Evolutionary conservation across 2,113 vertebrate species (phyloP).

Genomic region (Clarias macrocephalus): DNA sequence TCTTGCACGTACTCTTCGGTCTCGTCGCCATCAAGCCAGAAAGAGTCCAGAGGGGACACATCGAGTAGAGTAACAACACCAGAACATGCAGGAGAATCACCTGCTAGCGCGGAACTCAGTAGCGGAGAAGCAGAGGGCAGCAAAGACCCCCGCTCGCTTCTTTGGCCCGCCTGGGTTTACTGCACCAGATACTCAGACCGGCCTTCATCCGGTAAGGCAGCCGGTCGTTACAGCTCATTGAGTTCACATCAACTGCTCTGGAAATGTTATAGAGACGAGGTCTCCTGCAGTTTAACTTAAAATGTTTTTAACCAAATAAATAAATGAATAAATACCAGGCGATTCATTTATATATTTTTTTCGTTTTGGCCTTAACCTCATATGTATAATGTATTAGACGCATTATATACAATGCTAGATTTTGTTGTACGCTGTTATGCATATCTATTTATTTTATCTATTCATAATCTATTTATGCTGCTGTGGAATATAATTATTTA

Average conservation of each 20-base stretch:
- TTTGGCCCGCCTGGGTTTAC: conserved; percentile 97
- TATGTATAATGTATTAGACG: neutral
- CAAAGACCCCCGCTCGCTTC: conserved; percentile 79
- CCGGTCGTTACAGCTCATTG: neutral
- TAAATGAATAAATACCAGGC: neutral
- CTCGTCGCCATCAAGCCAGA: conserved; percentile 55
- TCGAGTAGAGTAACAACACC: conserved; percentile 63
- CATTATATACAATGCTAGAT: neutral
- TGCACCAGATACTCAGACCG: conserved; percentile 94
- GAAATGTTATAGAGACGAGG: neutral
- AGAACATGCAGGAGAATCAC: conserved; percentile 72
- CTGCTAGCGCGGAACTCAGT: conserved; percentile 75
- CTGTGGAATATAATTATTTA: neutral
- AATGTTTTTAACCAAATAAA: neutral
- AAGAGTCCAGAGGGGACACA: conserved; percentile 66
- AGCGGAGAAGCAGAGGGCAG: conserved; percentile 68
- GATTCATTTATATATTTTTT: neutral
- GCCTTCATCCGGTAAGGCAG: conserved; percentile 91
- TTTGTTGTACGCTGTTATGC: neutral
- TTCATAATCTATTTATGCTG: neutral
- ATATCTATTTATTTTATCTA: neutral
- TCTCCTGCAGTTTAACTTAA: neutral
- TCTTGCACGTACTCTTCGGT: conserved; percentile 66
- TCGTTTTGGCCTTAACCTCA: neutral
- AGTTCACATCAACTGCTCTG: neutral